A percentile compares a stretch with the other conserved stretches of the same genome.
These are phyloP conservation scores for Drosophila mojavensis DNA, from an alignment of 1,140 invertebrate genomes.

Conservation along the genomic window DNA sequence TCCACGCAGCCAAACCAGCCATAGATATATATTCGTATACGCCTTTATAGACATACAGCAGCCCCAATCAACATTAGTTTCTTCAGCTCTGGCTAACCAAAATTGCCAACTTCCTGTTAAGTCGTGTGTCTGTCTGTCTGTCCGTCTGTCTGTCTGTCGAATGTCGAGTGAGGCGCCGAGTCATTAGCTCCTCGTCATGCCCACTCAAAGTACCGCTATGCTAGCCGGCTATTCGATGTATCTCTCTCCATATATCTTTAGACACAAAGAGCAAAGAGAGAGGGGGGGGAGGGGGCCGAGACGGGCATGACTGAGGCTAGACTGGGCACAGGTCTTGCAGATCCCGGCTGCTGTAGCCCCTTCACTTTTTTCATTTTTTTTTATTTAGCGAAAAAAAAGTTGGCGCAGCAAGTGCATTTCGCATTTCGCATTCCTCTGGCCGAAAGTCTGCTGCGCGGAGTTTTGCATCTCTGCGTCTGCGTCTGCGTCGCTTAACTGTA, in stretches of 20 bases:
- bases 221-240: slow-evolving; percentile 55
- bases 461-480: slow-evolving; percentile 69
- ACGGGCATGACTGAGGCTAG: slow-evolving; percentile 1
- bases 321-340: slow-evolving; percentile 26
- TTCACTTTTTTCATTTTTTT: slow-evolving; percentile 72
- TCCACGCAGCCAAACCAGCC: not conserved
- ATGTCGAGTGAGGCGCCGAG: slow-evolving; percentile 61
- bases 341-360: slow-evolving; percentile 62
- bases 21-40: not conserved
- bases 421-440: slow-evolving; percentile 75
- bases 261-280: slow-evolving; percentile 37
- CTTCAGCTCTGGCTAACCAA: slow-evolving; percentile 39
- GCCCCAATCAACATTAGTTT: slow-evolving; percentile 55
- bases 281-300: slow-evolving; percentile 22
- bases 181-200: slow-evolving; percentile 70
- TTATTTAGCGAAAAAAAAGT: slow-evolving; percentile 67
- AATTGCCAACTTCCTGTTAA: slow-evolving; percentile 72
- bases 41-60: slow-evolving; percentile 9
- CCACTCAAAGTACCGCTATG: slow-evolving; percentile 76
- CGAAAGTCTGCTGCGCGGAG: slow-evolving; percentile 74
- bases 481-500: slow-evolving; percentile 73
- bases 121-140: slow-evolving; percentile 34
- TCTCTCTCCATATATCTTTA: slow-evolving; percentile 30
- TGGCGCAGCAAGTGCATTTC: slow-evolving; percentile 76
- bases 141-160: slow-evolving; percentile 26